Evolutionary conservation across 2,113 vertebrate genomes (phyloP), one percentile per base, ranked within the genome.

Genomic region (Gyps fulvus): DNA sequence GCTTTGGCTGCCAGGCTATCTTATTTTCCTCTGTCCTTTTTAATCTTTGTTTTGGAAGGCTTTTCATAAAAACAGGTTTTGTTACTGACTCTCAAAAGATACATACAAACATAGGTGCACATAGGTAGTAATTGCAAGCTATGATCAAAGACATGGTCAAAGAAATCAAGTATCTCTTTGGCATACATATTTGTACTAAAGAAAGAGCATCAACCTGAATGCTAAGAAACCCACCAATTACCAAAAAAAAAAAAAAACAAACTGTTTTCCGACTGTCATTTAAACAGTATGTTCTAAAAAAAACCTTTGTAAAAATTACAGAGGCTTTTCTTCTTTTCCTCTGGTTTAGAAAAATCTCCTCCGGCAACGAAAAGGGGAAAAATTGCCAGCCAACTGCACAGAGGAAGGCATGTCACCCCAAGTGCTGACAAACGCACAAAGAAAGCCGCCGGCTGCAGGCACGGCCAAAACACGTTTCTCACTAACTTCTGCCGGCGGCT

Each of bases 351-450:
- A 61, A 3, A 47, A 31, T 10, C 34, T 74, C 55, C n/a, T 22
- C 45, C 22, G 19, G 29, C 40, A n/a, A 23, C 6, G 21, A 59
- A 59, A 22, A 4, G 10, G 11, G 36, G 2, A 4, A 20, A 23
- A 50, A 26, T 1, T 3, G 25, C 50, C 38, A 32, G 80, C 54
- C 59, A 20, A 4, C 7, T 6, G 87, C 85, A 9, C 32, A 4
- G 73, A 21, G 38, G 12, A 25, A 38, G 40, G 29, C 40, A 16
- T 8, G 54, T 31, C 55, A 36, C 90, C 71, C 52, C 1, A 69
- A 70, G 67, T 20, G 93, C 85, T 47, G 89, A 25, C 47, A 32
- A 38, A 20, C 49, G 87, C 89, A 89, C 93, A 91, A 94, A 90
- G 87, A 20, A 16, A 66, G 0, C 67, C 31, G 34, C 70, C 3